A percentile compares a stretch with the other conserved stretches of the same genome.
Conservation (phyloP, 2,888 invertebrate genomes). For the Aphidius colemani region DNA sequence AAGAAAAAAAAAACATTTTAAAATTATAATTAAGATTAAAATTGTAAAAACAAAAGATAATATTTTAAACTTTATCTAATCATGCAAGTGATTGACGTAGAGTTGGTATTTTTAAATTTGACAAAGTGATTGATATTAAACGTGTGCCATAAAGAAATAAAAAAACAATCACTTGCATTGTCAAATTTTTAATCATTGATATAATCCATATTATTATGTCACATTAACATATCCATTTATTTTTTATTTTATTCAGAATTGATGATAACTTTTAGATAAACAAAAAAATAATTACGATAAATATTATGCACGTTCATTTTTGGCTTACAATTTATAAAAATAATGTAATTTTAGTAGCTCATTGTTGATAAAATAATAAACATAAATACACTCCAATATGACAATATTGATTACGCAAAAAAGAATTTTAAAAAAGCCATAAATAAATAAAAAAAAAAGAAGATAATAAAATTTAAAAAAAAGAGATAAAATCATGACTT, state of each 20-base stretch:
- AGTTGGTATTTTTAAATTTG: no score
- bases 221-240: neutral
- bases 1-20: neutral
- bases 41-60: no score
- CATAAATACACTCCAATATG: conserved; percentile 44
- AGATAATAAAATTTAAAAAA: conserved; percentile 8
- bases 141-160: neutral
- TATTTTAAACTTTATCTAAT: no score
- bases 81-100: no score
- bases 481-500: conserved; percentile 24
- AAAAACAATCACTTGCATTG: no score
- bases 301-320: no score
- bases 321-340: no score
- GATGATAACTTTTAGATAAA: conserved; percentile 23
- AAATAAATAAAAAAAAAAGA: conserved; percentile 27
- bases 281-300: conserved; percentile 2
- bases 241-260: conserved; percentile 19
- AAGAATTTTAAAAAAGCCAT: conserved; percentile 32
- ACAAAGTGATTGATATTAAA: neutral
- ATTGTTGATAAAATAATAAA: conserved; percentile 16
- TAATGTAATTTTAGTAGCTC: no score
- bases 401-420: conserved; percentile 48
- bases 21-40: neutral
- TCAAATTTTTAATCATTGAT: no score
- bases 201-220: no score